A percentile compares a stretch with the other conserved stretches of the same genome.
Evolutionary conservation across 1,140 invertebrate genomes (phyloP).

Genomic region (Ylistrum balloti): DNA sequence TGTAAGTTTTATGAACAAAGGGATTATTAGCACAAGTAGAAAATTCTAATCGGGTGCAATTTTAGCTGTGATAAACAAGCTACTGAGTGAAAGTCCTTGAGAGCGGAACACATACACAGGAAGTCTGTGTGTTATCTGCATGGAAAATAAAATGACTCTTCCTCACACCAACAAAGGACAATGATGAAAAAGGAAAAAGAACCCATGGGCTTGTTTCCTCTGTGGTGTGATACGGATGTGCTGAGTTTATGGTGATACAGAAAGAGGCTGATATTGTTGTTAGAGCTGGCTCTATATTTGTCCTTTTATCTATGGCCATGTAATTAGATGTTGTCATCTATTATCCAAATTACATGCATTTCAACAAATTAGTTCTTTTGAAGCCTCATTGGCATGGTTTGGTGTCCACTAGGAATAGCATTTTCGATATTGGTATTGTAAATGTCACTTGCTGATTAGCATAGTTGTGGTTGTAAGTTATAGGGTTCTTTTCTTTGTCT

Average conservation of each 20-base stretch:
- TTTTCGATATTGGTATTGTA: not conserved
- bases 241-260: not conserved
- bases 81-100: not conserved
- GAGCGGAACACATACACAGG: not conserved
- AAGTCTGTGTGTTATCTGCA: not conserved
- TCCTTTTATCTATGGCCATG: not conserved
- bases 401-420: not conserved
- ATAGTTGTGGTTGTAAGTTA: not conserved
- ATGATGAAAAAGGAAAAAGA: not conserved
- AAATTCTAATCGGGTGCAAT: not conserved
- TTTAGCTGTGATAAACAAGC: not conserved
- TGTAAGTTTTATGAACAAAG: too few species aligned
- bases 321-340: slow-evolving; percentile 8
- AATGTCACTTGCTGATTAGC: not conserved
- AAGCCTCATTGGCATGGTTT: not conserved
- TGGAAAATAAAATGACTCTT: not conserved
- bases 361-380: slow-evolving; percentile 40
- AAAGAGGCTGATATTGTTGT: not conserved
- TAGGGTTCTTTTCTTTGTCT: too few species aligned
- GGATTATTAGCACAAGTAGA: too few species aligned
- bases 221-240: not conserved
- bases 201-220: not conserved
- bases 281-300: not conserved
- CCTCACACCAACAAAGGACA: slow-evolving; percentile 3
- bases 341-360: slow-evolving; percentile 28